Evolutionary conservation across 2,797 vertebrate genomes (phyloP).

Genomic region (Neomorphus geoffroyi): DNA sequence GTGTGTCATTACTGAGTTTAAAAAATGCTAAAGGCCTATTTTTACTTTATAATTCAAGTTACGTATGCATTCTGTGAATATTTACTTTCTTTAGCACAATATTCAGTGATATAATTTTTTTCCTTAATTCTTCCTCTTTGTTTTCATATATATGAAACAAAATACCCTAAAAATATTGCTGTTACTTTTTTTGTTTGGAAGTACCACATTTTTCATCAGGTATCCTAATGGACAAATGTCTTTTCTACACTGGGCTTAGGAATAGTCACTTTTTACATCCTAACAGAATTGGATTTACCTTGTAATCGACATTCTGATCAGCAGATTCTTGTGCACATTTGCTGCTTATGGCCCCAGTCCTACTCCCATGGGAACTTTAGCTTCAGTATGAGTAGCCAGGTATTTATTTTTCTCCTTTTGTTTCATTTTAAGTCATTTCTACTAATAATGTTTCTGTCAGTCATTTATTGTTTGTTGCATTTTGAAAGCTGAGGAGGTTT

Average conservation of each 20-base stretch:
- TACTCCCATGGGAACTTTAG: background rate
- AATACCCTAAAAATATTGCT: background rate
- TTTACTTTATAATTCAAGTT: background rate
- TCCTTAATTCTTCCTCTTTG: background rate
- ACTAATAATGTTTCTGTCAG: background rate
- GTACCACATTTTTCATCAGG: background rate
- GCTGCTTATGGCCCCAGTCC: background rate
- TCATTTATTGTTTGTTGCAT: background rate
- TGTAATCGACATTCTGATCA: background rate
- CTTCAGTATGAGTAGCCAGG: background rate
- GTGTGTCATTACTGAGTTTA: background rate
- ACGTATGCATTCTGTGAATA: background rate
- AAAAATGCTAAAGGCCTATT: background rate
- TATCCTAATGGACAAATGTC: background rate
- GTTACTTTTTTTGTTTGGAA: background rate
- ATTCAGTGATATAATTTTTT: background rate
- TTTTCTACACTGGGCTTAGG: background rate
- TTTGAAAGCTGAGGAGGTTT: background rate
- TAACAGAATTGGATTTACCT: background rate
- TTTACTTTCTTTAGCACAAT: background rate
- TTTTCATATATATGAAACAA: background rate
- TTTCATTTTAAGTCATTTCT: constrained; percentile 1
- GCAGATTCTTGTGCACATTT: background rate
- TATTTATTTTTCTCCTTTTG: background rate
- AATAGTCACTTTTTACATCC: background rate